Evolutionary conservation across 2,888 invertebrate genomes (phyloP), one percentile per base, ranked within the genome.

Genomic region (Lycia hirtaria): DNA sequence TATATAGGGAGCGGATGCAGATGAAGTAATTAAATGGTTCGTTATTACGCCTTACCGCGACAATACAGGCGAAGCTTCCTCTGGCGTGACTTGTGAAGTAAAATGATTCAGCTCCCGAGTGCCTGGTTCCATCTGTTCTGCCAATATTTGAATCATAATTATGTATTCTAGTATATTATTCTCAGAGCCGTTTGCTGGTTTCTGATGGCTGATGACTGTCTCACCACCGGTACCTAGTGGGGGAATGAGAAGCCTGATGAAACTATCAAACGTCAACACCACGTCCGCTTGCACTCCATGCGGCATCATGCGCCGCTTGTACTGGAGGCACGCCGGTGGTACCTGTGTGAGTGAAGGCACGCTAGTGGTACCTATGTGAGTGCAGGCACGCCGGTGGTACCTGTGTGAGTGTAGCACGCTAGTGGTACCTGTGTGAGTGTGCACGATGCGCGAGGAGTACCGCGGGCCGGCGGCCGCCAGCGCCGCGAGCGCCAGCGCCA

Each of bases 381-480:
- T 26, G 26, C 4, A 26, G 26, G 26, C 26, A 2, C 12, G 17
- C 6, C 20, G 9, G 24, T 12, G 24, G n/a, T 10, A 15, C 14
- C 19, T 30, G 35, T 38, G 50, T 43, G 32, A 26, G 28, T 30
- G 35, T n/a, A n/a, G n/a, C n/a, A n/a, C n/a, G n/a, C n/a, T n/a
- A n/a, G n/a, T n/a, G n/a, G n/a, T 53, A 81, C 96, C 96, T 71
- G 95, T 94, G 77, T 95, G 94, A 33, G 96, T 97, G 87, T 96
- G 95, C 73, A 97, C 95, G 74, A 96, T 96, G 80, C 96, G 94
- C 68, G 96, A 96, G 84, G 95, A 95, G 92, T 95, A 96, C 54
- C 95, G 93, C 65, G 95, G 94, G 56, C 94, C 94, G 66, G 93
- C 93, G 72, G 83, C 79, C 72, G 76, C 80, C 69, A 82, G 83